These are phyloP conservation scores for Euschistus heros DNA, from an alignment of 1,140 invertebrate species.

Conservation along the genomic window DNA sequence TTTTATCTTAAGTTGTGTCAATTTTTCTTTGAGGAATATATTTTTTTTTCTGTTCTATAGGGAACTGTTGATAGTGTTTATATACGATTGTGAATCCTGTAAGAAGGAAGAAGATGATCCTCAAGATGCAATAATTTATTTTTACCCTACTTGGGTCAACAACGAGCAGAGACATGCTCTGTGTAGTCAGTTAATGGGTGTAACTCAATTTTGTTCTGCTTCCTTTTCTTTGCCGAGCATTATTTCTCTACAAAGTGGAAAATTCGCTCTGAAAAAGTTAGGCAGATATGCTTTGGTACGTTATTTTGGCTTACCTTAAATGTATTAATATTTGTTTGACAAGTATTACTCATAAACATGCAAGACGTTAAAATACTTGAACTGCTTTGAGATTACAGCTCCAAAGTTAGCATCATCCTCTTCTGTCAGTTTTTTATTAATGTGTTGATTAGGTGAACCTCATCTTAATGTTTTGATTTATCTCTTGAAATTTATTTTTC, in stretches of 20 bases:
- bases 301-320: slow-evolving; percentile 23
- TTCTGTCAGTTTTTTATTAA: neutral
- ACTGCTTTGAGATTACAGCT: too few species aligned
- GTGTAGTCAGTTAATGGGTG: slow-evolving; percentile 71
- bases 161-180: slow-evolving; percentile 65
- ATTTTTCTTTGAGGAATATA: neutral
- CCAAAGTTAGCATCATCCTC: slow-evolving; percentile 18
- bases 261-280: slow-evolving; percentile 68
- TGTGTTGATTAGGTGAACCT: too few species aligned
- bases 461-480: too few species aligned
- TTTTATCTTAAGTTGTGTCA: neutral
- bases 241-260: slow-evolving; percentile 68
- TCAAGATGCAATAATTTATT: slow-evolving; percentile 74
- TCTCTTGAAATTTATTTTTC: too few species aligned
- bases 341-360: too few species aligned
- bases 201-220: slow-evolving; percentile 60
- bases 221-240: slow-evolving; percentile 60
- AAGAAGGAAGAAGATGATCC: slow-evolving; percentile 71
- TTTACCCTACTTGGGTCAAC: slow-evolving; percentile 75
- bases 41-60: slow-evolving; percentile 38
- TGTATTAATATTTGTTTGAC: neutral
- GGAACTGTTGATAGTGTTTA: slow-evolving; percentile 79
- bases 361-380: too few species aligned
- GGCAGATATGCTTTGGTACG: slow-evolving; percentile 65
- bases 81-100: slow-evolving; percentile 70